Percentiles rank a stretch among this genome's conserved stretches.
These are phyloP conservation scores for Chloromyia formosa DNA, from an alignment of 2,888 invertebrate species.

Conservation along the genomic window DNA sequence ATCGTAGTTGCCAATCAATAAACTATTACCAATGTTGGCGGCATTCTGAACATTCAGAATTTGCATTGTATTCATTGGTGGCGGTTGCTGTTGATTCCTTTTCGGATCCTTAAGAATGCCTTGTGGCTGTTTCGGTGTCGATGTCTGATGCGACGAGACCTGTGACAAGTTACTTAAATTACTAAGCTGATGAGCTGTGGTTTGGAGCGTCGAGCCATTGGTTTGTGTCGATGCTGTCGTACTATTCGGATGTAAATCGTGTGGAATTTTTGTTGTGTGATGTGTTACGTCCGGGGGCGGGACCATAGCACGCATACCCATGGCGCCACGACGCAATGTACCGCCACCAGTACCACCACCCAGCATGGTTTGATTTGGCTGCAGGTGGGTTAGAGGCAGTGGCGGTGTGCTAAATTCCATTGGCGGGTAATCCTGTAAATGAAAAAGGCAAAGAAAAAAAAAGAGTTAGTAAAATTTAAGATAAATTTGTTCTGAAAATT, in stretches of 20 bases:
- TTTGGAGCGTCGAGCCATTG: slow-evolving; percentile 56
- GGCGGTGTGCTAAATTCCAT: slow-evolving; percentile 61
- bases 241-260: slow-evolving; percentile 60
- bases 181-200: slow-evolving; percentile 50
- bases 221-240: slow-evolving; percentile 60
- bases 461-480: background rate
- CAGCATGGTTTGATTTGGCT: slow-evolving; percentile 58
- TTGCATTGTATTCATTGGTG: slow-evolving; percentile 66
- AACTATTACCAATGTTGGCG: slow-evolving; percentile 61
- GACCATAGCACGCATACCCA: slow-evolving; percentile 58
- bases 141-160: slow-evolving; percentile 53
- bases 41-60: slow-evolving; percentile 71
- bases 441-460: slow-evolving; percentile 16
- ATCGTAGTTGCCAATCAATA: slow-evolving; percentile 58
- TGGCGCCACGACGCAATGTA: slow-evolving; percentile 52
- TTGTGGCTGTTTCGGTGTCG: slow-evolving; percentile 68
- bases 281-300: slow-evolving; percentile 64
- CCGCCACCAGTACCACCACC: slow-evolving; percentile 55
- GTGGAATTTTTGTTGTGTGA: slow-evolving; percentile 60
- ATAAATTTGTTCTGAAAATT: background rate
- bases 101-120: slow-evolving; percentile 73
- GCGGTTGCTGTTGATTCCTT: slow-evolving; percentile 66
- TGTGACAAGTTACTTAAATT: slow-evolving; percentile 53
- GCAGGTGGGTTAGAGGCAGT: slow-evolving; percentile 59
- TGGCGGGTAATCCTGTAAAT: slow-evolving; percentile 62